Base-by-base conservation (phyloP, 2,113 vertebrate species). In the Pycnonotus jocosus region DNA sequence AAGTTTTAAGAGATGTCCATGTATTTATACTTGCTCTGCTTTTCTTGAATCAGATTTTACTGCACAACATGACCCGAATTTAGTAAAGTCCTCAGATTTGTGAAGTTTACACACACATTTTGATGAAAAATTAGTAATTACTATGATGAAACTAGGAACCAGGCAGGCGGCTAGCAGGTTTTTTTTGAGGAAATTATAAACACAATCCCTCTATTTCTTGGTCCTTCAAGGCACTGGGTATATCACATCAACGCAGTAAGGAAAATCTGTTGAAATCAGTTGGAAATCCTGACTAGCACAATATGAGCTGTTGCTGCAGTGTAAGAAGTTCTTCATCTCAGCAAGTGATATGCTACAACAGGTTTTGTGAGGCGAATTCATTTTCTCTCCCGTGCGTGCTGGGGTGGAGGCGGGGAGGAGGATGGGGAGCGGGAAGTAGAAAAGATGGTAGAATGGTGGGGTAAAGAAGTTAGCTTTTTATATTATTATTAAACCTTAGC, bases 241-340 rank as follows among this genome's bases (percentile, higher is more conserved):
- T 81, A 96, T 94, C 95, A 94, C 92, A 94, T 96, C 92, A 97
- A 92, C 82, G 9, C 80, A 2, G 88, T 81, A 93, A 94, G 92
- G 93, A 92, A 94, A 95, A 97, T 94, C 95, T 97, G 92, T 94
- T 95, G 94, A 95, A 96, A 94, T 96, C 95, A 94, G 90, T 94
- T 90, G 95, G 95, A 96, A 96, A 96, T 96, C 93, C 95, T 94
- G 95, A 96, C 95, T 96, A 92, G 93, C 93, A 96, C 94, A 95
- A 92, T 96, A 92, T 96, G 94, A 97, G 93, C 94, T 95, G 95
- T 96, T 96, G 95, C 80, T 86, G 92, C 69, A 94, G 92, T 94
- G 92, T 93, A 96, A 96, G 95, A 96, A 95, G 93, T 95, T 96
- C 95, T 92, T 93, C 90, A 71, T 94, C 92, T 96, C 94, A 94